These are phyloP conservation scores for Acanthurus lineatus DNA, from an alignment of 2,797 vertebrate species.

Conservation along the genomic window DNA sequence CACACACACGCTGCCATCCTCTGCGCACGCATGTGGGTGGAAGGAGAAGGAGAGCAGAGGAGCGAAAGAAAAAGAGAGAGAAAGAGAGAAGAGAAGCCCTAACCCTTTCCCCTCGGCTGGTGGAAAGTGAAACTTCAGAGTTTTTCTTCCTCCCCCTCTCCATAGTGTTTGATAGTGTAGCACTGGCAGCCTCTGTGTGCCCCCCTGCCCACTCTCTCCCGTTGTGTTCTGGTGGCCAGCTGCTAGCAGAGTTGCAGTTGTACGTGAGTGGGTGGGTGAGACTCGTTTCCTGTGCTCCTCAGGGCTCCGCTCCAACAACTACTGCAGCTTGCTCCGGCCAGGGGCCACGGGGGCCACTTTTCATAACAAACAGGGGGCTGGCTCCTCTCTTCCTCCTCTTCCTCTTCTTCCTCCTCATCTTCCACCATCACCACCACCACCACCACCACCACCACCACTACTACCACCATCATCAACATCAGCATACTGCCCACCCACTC, in stretches of 20 bases:
- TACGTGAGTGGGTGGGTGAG: slow-evolving; percentile 90
- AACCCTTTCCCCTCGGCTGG: slow-evolving; percentile 72
- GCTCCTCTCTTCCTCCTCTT: slow-evolving; percentile 81
- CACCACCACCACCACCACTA: slow-evolving; percentile 61
- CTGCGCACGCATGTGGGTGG: slow-evolving; percentile 84
- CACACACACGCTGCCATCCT: slow-evolving; percentile 74
- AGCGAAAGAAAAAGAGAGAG: slow-evolving; percentile 76
- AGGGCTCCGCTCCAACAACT: slow-evolving; percentile 90
- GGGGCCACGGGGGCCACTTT: slow-evolving; percentile 87
- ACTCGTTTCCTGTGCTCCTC: slow-evolving; percentile 95
- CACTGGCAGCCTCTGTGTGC: slow-evolving; percentile 83
- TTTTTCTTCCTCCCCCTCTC: slow-evolving; percentile 83
- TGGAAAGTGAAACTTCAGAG: slow-evolving; percentile 84
- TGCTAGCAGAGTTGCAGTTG: slow-evolving; percentile 87
- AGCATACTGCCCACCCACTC: slow-evolving; percentile 74
- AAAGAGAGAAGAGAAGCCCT: slow-evolving; percentile 79
- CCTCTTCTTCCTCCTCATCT: slow-evolving; percentile 74
- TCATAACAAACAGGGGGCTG: slow-evolving; percentile 83
- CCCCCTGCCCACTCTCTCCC: slow-evolving; percentile 82
- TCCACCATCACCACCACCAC: slow-evolving; percentile 58
- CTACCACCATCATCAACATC: slow-evolving; percentile 59
- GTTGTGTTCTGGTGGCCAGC: slow-evolving; percentile 84
- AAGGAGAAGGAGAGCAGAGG: slow-evolving; percentile 85
- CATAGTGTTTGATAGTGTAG: slow-evolving; percentile 79
- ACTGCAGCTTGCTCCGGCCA: slow-evolving; percentile 82